Percentiles rank a stretch among this genome's conserved stretches.
Evolutionary conservation across 2,888 invertebrate species (phyloP).

Genomic region (Tuberolachnus salignus): DNA sequence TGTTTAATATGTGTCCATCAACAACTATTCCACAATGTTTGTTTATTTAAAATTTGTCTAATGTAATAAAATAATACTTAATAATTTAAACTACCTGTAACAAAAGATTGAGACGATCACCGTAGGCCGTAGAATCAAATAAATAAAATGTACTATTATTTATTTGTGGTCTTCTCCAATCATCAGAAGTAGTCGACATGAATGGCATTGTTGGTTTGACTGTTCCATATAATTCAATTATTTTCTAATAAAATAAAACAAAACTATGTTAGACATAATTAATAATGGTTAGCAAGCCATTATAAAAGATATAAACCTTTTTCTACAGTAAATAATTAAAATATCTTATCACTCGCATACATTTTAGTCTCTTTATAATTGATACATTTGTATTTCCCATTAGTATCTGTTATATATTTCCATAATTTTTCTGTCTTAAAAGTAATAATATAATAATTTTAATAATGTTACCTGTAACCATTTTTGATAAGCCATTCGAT

Average conservation of each 20-base stretch:
- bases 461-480: conserved; percentile 61
- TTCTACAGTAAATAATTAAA: too few relatives aligned
- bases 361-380: too few relatives aligned
- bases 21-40: too few relatives aligned
- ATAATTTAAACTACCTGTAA: conserved; percentile 70
- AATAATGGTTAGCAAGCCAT: not conserved
- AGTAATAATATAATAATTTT: not conserved
- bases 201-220: not conserved
- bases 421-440: too few relatives aligned
- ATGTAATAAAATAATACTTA: not conserved
- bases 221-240: conserved; percentile 43
- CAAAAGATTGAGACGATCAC: conserved; percentile 74
- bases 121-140: conserved; percentile 64
- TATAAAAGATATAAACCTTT: too few relatives aligned
- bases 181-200: not conserved
- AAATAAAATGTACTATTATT: conserved; percentile 31
- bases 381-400: too few relatives aligned
- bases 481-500: conserved; percentile 64
- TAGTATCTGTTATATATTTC: too few relatives aligned
- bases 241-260: conserved; percentile 43
- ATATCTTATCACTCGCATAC: too few relatives aligned
- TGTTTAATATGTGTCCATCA: too few relatives aligned
- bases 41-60: too few relatives aligned
- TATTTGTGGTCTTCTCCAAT: conserved; percentile 7
- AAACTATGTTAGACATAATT: conserved; percentile 30